phyloP scores from a whole-genome alignment of 2,113 vertebrate genomes.

The Apodemus sylvaticus region DNA sequence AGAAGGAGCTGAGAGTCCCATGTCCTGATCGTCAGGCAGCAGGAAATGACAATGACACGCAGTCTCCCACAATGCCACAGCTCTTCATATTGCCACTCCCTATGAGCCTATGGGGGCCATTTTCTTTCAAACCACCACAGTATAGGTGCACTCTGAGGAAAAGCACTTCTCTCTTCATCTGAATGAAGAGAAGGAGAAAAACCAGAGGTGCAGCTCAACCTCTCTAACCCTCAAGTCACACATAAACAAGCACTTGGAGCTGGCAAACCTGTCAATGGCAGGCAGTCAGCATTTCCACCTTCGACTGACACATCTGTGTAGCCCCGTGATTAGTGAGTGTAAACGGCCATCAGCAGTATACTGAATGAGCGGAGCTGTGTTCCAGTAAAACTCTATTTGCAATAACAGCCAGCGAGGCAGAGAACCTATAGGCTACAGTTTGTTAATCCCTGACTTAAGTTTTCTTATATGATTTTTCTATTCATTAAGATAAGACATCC shows the following conservation, averaged over 20 bases:
- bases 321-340: neutral
- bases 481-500: neutral
- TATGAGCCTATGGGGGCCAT: neutral
- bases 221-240: neutral
- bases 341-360: neutral
- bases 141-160: neutral
- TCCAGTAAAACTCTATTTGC: constrained; percentile 7
- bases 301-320: neutral
- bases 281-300: neutral
- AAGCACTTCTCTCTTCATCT: neutral
- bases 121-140: neutral
- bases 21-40: neutral
- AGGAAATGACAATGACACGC: neutral
- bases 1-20: neutral
- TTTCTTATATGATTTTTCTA: constrained; percentile 18
- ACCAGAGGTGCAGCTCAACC: neutral
- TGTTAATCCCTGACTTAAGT: neutral
- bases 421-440: neutral
- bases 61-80: neutral
- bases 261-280: neutral
- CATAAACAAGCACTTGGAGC: neutral
- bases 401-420: neutral
- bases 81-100: neutral
- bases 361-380: neutral
- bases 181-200: neutral